Conservation (phyloP, 2,113 vertebrate genomes). For the Tretioscincus oriximinensis region DNA sequence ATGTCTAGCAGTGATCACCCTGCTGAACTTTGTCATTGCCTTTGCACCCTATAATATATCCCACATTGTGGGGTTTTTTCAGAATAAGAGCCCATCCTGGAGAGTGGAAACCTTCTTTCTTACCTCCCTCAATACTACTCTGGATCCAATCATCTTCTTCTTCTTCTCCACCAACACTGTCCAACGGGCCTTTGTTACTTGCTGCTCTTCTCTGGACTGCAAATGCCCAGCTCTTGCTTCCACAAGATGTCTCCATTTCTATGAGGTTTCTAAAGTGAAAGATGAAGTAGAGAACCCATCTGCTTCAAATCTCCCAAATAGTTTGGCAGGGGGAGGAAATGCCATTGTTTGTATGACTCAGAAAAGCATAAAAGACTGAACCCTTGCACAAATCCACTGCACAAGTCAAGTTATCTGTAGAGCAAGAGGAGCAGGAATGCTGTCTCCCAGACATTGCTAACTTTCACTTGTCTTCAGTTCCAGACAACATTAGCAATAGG, state of each 20-base stretch:
- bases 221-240: neutral
- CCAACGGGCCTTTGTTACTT: constrained; percentile 59
- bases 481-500: too few species aligned
- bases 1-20: constrained; percentile 60
- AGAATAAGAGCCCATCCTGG: constrained; percentile 67
- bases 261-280: neutral
- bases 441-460: neutral
- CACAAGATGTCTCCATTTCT: neutral
- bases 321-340: neutral
- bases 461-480: neutral
- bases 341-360: neutral
- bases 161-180: constrained; percentile 72
- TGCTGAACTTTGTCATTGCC: constrained; percentile 67
- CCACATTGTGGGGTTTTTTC: constrained; percentile 79
- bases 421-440: neutral
- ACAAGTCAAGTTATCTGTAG: neutral
- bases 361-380: neutral
- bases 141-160: constrained; percentile 75
- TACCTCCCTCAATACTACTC: constrained; percentile 82
- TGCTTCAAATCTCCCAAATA: neutral
- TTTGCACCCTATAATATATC: constrained; percentile 85
- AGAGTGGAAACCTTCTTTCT: constrained; percentile 75
- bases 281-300: neutral
- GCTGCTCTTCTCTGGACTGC: neutral
- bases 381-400: neutral